Evolutionary conservation across 2,797 vertebrate genomes (phyloP), one percentile per base, ranked within the genome.

Genomic region (Streptopelia turtur): DNA sequence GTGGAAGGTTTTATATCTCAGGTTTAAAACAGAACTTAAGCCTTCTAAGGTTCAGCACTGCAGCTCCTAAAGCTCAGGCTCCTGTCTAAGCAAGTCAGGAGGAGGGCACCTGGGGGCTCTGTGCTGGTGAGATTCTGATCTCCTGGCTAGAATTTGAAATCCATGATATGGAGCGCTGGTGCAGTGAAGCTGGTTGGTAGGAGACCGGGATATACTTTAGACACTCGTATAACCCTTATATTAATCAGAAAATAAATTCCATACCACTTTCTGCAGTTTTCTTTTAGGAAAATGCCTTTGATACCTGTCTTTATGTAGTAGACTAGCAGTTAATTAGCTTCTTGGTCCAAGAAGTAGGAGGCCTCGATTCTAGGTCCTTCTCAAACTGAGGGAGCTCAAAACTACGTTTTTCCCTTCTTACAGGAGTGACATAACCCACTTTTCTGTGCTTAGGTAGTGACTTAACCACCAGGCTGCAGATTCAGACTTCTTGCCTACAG

Each of bases 1-100:
- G 41, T 50, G 30, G 28, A 89, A 84, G 18, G 15, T 28, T 95
- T 94, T 92, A 72, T 81, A 60, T 93, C 35, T 24, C 16, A 55
- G 41, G 66, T 82, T 86, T 81, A 56, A 86, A 60, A 55, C 69
- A 52, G 57, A 81, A 47, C 47, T 68, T 83, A 75, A 93, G 20
- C 47, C n/a, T 90, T 86, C 37, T 72, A 33, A 63, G 76, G 27
- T 91, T 94, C 55, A 72, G 3, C 52, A 16, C n/a, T 1, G 2
- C 15, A 27, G 75, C 28, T 89, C 16, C 3, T 69, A 39, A 72
- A 70, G 31, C 43, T 87, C 43, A 43, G 45, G 17, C 37, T 76
- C 4, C 57, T 83, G 59, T 37, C 55, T 89, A 56, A 55, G 35
- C 23, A 75, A 52, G 41, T 52, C n/a, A 16, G 37, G 65, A 88